These are phyloP conservation scores for Lasioglossum malachurum DNA, from an alignment of 2,888 invertebrate genomes.

Conservation along the genomic window DNA sequence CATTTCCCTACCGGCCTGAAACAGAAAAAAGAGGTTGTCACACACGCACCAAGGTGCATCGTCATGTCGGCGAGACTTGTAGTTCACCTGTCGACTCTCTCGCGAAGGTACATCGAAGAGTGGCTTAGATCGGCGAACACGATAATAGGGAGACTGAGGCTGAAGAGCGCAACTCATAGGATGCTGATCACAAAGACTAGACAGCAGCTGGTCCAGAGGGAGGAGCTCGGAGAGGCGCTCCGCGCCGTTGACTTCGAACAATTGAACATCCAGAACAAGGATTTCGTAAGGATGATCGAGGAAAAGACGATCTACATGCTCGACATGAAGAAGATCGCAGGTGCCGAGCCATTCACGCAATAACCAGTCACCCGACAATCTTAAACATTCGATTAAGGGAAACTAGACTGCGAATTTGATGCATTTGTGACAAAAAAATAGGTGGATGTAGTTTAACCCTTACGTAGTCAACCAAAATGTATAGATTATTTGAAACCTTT, in stretches of 20 bases:
- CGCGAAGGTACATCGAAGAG: conserved; percentile 87
- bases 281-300: conserved; percentile 86
- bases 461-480: too few species aligned
- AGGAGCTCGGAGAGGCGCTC: conserved; percentile 87
- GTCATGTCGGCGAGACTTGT: not conserved
- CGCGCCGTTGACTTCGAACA: conserved; percentile 89
- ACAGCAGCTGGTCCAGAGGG: conserved; percentile 86
- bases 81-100: conserved; percentile 19
- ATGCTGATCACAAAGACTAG: conserved; percentile 86
- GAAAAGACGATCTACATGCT: conserved; percentile 86
- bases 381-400: too few species aligned
- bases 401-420: too few species aligned
- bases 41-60: not conserved
- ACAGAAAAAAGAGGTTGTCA: conserved; percentile 71
- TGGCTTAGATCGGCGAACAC: conserved; percentile 87
- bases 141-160: conserved; percentile 87
- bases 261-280: conserved; percentile 87
- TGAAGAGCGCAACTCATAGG: conserved; percentile 87
- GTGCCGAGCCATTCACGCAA: conserved; percentile 68
- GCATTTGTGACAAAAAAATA: too few species aligned
- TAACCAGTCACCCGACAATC: too few species aligned
- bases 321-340: conserved; percentile 87
- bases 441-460: too few species aligned
- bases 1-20: too few species aligned
- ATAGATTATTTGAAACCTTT: too few species aligned